Percentiles rank a stretch among this genome's conserved stretches.
phyloP scores from a whole-genome alignment of 2,888 invertebrate species.

The Erebia palarica region DNA sequence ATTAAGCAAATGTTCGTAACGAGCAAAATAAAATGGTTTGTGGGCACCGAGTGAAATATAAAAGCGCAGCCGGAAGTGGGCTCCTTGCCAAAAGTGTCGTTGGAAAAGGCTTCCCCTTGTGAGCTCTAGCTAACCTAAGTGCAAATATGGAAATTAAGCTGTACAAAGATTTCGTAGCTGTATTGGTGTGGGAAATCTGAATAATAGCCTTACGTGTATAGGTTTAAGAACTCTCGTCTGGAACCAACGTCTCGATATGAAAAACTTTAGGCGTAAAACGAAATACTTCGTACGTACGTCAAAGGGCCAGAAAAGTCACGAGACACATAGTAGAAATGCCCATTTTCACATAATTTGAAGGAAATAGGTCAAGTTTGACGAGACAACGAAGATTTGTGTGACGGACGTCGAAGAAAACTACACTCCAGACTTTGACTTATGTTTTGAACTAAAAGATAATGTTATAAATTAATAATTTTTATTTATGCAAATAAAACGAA shows the following conservation, averaged over 20 bases:
- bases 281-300: too few relatives aligned
- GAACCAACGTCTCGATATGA: too few relatives aligned
- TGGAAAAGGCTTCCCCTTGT: constrained; percentile 29
- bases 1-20: constrained; percentile 43
- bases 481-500: not conserved
- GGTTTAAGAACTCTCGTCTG: too few relatives aligned
- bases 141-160: constrained; percentile 25
- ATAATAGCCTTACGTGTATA: too few relatives aligned
- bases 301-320: too few relatives aligned
- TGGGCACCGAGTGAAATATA: constrained; percentile 44
- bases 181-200: constrained; percentile 4
- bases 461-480: not conserved
- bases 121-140: constrained; percentile 19
- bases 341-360: too few relatives aligned
- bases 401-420: too few relatives aligned
- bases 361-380: too few relatives aligned
- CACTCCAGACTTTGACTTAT: not conserved
- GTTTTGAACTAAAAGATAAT: not conserved
- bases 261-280: too few relatives aligned
- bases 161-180: not conserved
- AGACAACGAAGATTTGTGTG: too few relatives aligned
- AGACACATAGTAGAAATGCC: too few relatives aligned
- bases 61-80: constrained; percentile 43
- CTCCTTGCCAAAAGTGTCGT: constrained; percentile 42
- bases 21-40: constrained; percentile 43